Conservation (phyloP, 2,888 invertebrate genomes). For the Beris morrisii region DNA sequence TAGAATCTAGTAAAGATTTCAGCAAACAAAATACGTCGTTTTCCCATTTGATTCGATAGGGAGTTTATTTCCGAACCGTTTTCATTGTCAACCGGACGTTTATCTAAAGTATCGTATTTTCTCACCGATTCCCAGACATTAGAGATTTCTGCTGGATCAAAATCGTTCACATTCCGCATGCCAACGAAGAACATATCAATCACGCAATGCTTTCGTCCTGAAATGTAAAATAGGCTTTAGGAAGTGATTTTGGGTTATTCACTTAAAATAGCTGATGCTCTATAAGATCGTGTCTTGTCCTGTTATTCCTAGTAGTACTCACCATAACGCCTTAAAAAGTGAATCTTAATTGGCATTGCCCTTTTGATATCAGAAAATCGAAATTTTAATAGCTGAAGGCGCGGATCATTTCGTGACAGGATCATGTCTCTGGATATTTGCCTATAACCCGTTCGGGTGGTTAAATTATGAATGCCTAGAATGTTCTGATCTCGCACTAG, state of each 20-base stretch:
- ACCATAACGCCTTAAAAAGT: constrained; percentile 25
- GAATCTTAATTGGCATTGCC: constrained; percentile 51
- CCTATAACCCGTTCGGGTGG: constrained; percentile 51
- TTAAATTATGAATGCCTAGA: constrained; percentile 44
- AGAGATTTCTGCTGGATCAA: constrained; percentile 44
- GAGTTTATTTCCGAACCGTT: constrained; percentile 39
- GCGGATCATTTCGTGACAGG: constrained; percentile 49
- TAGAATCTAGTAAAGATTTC: constrained; percentile 65
- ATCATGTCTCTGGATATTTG: constrained; percentile 53
- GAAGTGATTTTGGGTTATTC: too few relatives aligned
- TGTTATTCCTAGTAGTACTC: not conserved
- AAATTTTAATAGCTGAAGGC: constrained; percentile 50
- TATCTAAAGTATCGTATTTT: constrained; percentile 44
- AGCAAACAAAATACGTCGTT: constrained; percentile 58
- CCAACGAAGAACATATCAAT: constrained; percentile 66
- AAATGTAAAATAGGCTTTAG: not conserved
- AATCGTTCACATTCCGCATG: constrained; percentile 53
- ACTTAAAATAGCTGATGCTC: too few relatives aligned
- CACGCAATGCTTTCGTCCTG: constrained; percentile 63
- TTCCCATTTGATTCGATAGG: constrained; percentile 34
- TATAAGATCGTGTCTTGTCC: too few relatives aligned
- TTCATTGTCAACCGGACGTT: not conserved
- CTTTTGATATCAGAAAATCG: constrained; percentile 48
- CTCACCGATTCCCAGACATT: constrained; percentile 44
- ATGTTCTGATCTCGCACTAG: constrained; percentile 48